These are phyloP conservation scores for Phalloptychus januarius DNA, from an alignment of 2,797 vertebrate species.

Conservation along the genomic window DNA sequence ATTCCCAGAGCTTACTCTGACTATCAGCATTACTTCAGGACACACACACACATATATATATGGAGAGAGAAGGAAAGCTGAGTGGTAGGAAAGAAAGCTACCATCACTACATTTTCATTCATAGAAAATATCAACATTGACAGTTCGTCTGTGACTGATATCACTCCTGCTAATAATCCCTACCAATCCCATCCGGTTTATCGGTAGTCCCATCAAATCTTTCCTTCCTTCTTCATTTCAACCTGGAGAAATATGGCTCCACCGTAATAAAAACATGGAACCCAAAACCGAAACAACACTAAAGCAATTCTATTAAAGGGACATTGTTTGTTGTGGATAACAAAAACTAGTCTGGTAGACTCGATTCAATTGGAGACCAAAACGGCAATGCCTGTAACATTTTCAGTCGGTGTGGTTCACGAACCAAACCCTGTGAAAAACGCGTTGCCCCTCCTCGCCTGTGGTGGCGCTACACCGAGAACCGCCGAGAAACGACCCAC, in stretches of 20 bases:
- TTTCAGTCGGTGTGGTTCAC: too few species aligned
- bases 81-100: conserved; percentile 59
- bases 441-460: too few species aligned
- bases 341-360: too few species aligned
- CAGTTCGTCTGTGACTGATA: conserved; percentile 55
- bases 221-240: conserved; percentile 10
- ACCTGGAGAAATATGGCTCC: conserved; percentile 10
- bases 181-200: conserved; percentile 38
- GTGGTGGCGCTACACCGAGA: too few species aligned
- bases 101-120: conserved; percentile 68
- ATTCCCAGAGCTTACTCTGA: conserved; percentile 74
- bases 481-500: too few species aligned
- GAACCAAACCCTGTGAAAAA: too few species aligned
- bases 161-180: conserved; percentile 52
- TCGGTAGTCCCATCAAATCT: conserved; percentile 33
- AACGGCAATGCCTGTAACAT: too few species aligned
- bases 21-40: conserved; percentile 78
- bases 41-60: conserved; percentile 37
- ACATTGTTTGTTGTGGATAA: neutral
- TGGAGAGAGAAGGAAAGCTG: conserved; percentile 36
- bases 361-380: too few species aligned
- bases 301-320: neutral
- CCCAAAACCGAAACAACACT: neutral
- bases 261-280: neutral
- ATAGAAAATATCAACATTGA: conserved; percentile 66